Evolutionary conservation across 2,888 invertebrate genomes (phyloP).

Genomic region (Arctia plantaginis): DNA sequence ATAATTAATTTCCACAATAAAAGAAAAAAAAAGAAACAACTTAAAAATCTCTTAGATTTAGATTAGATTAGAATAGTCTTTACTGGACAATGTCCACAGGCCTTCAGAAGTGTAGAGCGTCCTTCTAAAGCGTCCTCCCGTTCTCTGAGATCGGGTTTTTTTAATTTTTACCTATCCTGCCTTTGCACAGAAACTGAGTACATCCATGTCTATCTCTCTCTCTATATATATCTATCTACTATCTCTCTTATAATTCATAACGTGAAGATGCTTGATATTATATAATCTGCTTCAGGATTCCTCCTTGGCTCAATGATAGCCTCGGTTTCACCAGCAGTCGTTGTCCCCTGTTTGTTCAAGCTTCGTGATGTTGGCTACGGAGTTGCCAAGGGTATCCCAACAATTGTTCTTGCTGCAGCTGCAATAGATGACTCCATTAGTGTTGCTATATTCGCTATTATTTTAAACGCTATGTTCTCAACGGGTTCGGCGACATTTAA

Average conservation of each 20-base stretch:
- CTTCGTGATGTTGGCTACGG: slow-evolving; percentile 91
- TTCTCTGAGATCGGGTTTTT: too few relatives aligned
- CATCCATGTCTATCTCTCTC: too few relatives aligned
- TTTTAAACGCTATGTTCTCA: slow-evolving; percentile 92
- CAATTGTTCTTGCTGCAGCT: slow-evolving; percentile 94
- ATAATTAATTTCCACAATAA: too few relatives aligned
- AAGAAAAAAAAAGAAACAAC: too few relatives aligned
- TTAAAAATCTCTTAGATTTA: too few relatives aligned
- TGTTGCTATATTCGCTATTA: slow-evolving; percentile 94
- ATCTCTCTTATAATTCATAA: background rate
- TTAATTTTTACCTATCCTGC: too few relatives aligned
- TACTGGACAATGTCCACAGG: too few relatives aligned
- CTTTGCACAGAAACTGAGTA: too few relatives aligned
- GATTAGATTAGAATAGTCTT: too few relatives aligned
- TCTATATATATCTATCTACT: background rate
- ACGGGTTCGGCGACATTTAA: slow-evolving; percentile 88
- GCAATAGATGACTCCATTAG: slow-evolving; percentile 96
- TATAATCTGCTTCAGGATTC: slow-evolving; percentile 73
- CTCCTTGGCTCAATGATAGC: slow-evolving; percentile 92
- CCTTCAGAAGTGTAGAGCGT: too few relatives aligned
- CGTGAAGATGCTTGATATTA: background rate
- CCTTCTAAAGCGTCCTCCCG: too few relatives aligned
- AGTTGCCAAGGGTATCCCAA: slow-evolving; percentile 94
- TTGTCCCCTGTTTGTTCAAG: slow-evolving; percentile 93
- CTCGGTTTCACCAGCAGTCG: slow-evolving; percentile 96